Evolutionary conservation across 2,113 vertebrate species (phyloP).

Genomic region (Ciconia boyciana): DNA sequence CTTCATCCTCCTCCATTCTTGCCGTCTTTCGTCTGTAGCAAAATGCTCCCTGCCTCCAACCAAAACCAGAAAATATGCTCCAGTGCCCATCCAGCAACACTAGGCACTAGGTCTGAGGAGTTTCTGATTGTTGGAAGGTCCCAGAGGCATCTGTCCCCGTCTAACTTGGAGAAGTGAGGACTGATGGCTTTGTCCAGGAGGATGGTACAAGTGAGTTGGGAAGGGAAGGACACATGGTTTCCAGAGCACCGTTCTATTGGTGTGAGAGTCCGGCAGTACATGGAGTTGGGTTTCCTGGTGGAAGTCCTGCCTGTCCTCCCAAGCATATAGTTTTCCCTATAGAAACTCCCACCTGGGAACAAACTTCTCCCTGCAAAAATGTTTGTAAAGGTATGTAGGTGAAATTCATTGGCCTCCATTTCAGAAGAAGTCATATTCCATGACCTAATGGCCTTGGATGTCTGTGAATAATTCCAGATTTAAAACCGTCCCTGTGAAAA

Average conservation of each 20-base stretch:
- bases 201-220: background rate
- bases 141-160: background rate
- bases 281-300: background rate
- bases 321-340: background rate
- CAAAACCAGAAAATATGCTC: background rate
- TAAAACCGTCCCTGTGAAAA: background rate
- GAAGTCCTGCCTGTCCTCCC: background rate
- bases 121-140: background rate
- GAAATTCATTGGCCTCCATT: background rate
- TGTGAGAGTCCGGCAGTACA: background rate
- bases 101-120: background rate
- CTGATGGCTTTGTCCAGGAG: background rate
- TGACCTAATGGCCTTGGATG: background rate
- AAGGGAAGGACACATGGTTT: background rate
- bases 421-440: background rate
- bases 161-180: background rate
- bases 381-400: background rate
- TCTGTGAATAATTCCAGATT: conserved; percentile 1
- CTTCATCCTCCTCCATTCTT: background rate
- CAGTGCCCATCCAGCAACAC: background rate
- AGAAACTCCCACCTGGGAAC: background rate
- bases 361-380: background rate
- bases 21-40: background rate
- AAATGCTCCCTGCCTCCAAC: background rate
- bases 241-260: background rate